Conservation (phyloP, 1,140 invertebrate genomes). For the Drosophila lini region DNA sequence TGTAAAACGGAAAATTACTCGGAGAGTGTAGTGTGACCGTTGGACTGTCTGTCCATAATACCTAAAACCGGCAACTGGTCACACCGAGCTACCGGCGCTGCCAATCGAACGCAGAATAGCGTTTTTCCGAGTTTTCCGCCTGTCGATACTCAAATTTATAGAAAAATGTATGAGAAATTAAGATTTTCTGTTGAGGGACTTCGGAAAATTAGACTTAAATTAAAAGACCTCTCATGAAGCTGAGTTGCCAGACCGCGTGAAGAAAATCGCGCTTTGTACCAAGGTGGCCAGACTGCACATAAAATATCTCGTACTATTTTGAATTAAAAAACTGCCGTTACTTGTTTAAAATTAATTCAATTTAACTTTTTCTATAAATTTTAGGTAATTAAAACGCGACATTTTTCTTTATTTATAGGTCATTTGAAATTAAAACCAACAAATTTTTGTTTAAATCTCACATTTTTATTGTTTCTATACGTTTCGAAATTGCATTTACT, state of each 20-base stretch:
- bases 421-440: too few species aligned
- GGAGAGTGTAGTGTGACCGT: neutral
- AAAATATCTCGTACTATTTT: neutral
- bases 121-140: neutral
- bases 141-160: neutral
- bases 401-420: too few species aligned
- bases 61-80: neutral
- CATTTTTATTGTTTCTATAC: slow-evolving; percentile 82
- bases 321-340: too few species aligned
- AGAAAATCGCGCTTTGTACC: neutral
- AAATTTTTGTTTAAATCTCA: slow-evolving; percentile 72
- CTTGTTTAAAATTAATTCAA: too few species aligned
- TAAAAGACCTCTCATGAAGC: fast-evolving
- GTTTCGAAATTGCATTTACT: slow-evolving; percentile 82
- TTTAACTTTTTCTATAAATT: too few species aligned
- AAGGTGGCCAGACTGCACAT: neutral
- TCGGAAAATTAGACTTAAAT: neutral
- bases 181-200: neutral
- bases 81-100: neutral
- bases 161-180: neutral
- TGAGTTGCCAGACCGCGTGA: neutral
- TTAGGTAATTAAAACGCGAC: too few species aligned
- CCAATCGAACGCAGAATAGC: neutral
- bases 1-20: slow-evolving; percentile 29
- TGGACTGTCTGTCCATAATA: neutral